Evolutionary conservation across 1,140 invertebrate species (phyloP), one percentile per base, ranked within the genome.

Genomic region (Theocolax elegans): DNA sequence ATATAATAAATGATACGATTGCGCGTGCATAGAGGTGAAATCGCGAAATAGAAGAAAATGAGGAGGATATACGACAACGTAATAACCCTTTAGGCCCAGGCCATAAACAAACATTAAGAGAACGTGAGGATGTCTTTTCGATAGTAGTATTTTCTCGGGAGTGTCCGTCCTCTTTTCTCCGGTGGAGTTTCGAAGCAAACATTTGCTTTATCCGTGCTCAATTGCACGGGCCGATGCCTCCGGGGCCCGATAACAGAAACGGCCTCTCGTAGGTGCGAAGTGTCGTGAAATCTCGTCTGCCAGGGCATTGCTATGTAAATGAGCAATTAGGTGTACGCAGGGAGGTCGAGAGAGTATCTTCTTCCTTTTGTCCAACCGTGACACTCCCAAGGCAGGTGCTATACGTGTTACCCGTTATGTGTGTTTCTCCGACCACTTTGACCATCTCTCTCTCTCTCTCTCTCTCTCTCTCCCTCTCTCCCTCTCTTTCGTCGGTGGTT

Each of bases 191-290:
- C n/a, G 49, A 42, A n/a, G 63, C 42, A 66, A 54, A 66, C 38
- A 48, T 66, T 54, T 66, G 38, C 62, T 53, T 48, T 60, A 60
- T 62, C 42, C 40, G 40, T 60, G 23, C 42, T 62, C 42, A 48
- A 35, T 48, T 31, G 42, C 53, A 38, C 9, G 13, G 3, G 25
- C 25, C 21, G 8, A 29, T 29, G 49, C 25, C 49, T 29, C 25
- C 25, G 29, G 4, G n/a, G 1, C 29, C 6, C 29, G 46, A 51
- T 64, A 64, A 64, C 48, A 40, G 31, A 38, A 51, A 64, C 12
- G 21, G 31, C 17, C 3, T 19, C 27, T 13, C 29, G 15, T 25
- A 66, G 51, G 49, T 66, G 63, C 49, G 15, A 54, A 66, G 63
- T 66, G 38, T 54, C 49, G 49, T 66, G 49, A 66, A 54, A 66